Evolutionary conservation across 1,140 invertebrate species (phyloP).

Genomic region (Diabrotica virgifera): DNA sequence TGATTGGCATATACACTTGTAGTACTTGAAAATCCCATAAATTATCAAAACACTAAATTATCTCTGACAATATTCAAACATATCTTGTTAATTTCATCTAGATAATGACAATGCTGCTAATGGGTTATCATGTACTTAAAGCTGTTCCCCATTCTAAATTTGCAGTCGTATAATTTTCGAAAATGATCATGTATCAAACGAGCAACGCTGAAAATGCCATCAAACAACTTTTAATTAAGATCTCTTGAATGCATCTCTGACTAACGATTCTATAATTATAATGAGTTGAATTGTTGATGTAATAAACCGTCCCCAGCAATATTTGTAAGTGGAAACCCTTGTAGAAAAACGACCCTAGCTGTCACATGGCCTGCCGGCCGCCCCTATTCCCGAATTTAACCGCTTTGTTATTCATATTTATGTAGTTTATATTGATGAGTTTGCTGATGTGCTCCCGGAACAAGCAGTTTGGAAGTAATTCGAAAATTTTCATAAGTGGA

Average conservation of each 20-base stretch:
- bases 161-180: not conserved
- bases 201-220: slow-evolving; percentile 3
- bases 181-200: slow-evolving; percentile 9
- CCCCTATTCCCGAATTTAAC: slow-evolving; percentile 13
- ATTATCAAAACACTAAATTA: too few relatives aligned
- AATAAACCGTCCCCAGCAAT: slow-evolving; percentile 46
- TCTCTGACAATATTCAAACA: too few relatives aligned
- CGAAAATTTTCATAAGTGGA: slow-evolving; percentile 15
- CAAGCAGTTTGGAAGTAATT: slow-evolving; percentile 18
- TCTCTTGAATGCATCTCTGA: slow-evolving; percentile 26
- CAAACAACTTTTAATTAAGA: slow-evolving; percentile 18
- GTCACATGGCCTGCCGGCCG: slow-evolving; percentile 15
- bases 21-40: too few relatives aligned
- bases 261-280: slow-evolving; percentile 46
- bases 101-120: not conserved
- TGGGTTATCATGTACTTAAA: not conserved
- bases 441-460: slow-evolving; percentile 14
- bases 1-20: too few relatives aligned
- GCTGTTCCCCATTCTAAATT: not conserved
- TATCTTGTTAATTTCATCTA: too few relatives aligned
- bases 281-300: slow-evolving; percentile 47
- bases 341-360: slow-evolving; percentile 25
- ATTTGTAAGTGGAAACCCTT: slow-evolving; percentile 35
- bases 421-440: slow-evolving; percentile 21
- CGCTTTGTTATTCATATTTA: slow-evolving; percentile 29